Percentiles rank a stretch among this genome's conserved stretches.
Evolutionary conservation across 2,797 vertebrate genomes (phyloP).

Genomic region (Clarias laeviceps): DNA sequence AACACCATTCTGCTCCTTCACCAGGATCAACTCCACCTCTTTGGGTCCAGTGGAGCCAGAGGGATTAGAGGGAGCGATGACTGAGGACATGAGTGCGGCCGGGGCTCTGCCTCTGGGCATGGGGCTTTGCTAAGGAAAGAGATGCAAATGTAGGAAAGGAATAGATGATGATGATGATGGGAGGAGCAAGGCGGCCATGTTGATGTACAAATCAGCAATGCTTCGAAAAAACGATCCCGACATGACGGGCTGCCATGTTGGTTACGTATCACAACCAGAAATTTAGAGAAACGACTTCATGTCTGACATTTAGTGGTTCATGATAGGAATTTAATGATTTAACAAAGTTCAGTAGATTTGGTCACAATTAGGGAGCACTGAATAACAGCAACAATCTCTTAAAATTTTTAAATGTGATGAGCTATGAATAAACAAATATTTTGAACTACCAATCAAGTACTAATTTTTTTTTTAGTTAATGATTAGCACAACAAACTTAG

Average conservation of each 20-base stretch:
- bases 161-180: slow-evolving; percentile 1
- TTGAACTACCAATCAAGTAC: not conserved
- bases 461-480: too few relatives aligned
- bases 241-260: slow-evolving; percentile 9
- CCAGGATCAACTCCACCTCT: slow-evolving; percentile 85
- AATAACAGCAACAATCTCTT: not conserved
- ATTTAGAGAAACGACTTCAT: not conserved
- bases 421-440: not conserved
- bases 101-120: slow-evolving; percentile 71
- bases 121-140: slow-evolving; percentile 31
- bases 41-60: slow-evolving; percentile 77
- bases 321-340: not conserved
- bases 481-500: not conserved
- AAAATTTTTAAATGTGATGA: too few relatives aligned
- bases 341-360: not conserved
- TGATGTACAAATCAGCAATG: slow-evolving; percentile 5
- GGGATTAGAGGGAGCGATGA: slow-evolving; percentile 62
- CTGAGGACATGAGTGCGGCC: slow-evolving; percentile 76
- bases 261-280: not conserved
- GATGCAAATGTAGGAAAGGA: slow-evolving; percentile 26
- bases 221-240: not conserved
- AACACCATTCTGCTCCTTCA: slow-evolving; percentile 89
- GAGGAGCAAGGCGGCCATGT: slow-evolving; percentile 49
- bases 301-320: not conserved
- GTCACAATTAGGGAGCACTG: not conserved